Evolutionary conservation across 1,140 invertebrate genomes (phyloP).

Genomic region (Pseudomyrmex cubaensis): DNA sequence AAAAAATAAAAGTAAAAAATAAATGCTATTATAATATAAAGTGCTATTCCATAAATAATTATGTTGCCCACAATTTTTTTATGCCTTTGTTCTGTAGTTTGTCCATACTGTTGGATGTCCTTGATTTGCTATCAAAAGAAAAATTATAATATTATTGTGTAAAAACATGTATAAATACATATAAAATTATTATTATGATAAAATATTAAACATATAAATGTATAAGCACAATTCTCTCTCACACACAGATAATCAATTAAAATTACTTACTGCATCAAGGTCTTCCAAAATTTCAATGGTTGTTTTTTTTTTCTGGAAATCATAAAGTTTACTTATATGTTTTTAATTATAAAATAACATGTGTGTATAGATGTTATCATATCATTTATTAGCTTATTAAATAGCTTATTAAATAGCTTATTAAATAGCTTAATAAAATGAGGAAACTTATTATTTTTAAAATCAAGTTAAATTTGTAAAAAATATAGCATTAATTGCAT

Average conservation of each 20-base stretch:
- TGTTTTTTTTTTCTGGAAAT: slow-evolving; percentile 92
- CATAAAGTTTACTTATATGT: neutral
- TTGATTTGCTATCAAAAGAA: slow-evolving; percentile 89
- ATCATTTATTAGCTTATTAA: too few relatives aligned
- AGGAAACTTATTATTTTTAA: too few relatives aligned
- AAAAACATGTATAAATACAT: slow-evolving; percentile 56
- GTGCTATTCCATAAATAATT: slow-evolving; percentile 91
- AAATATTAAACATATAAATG: neutral
- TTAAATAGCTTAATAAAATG: too few relatives aligned
- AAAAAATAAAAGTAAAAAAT: slow-evolving; percentile 93
- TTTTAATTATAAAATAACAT: neutral
- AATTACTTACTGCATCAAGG: slow-evolving; percentile 87
- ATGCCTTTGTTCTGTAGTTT: slow-evolving; percentile 91
- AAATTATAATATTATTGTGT: slow-evolving; percentile 57
- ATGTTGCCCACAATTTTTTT: slow-evolving; percentile 92
- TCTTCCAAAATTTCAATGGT: slow-evolving; percentile 91
- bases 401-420: too few relatives aligned
- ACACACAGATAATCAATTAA: too few relatives aligned
- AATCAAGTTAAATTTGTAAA: too few relatives aligned
- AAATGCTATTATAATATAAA: slow-evolving; percentile 91
- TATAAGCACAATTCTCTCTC: neutral
- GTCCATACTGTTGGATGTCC: slow-evolving; percentile 91
- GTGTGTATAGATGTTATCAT: neutral
- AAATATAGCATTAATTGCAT: too few relatives aligned
- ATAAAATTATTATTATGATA: neutral